Conservation (phyloP, 2,113 vertebrate genomes). For the Paracanthobrama guichenoti region DNA sequence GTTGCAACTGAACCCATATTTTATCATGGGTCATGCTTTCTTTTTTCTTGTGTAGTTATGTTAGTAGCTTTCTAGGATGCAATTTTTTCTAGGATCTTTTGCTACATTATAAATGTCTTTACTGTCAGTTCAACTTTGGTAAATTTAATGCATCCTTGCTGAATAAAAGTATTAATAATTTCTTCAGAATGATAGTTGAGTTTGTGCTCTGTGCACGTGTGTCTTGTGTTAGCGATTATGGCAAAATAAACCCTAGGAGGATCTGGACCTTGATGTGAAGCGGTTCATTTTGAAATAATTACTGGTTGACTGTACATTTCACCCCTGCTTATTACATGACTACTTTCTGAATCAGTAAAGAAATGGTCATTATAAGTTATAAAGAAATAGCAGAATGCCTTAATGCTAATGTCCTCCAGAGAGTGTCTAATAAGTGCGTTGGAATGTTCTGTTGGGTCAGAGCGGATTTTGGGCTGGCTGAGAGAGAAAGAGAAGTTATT, state of each 20-base stretch:
- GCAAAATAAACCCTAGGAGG: background rate
- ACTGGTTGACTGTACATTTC: background rate
- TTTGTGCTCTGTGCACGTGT: background rate
- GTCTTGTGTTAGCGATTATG: background rate
- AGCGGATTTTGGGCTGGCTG: background rate
- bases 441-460: background rate
- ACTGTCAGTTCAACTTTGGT: background rate
- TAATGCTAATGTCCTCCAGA: background rate
- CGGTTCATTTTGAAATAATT: background rate
- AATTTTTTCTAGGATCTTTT: background rate
- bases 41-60: background rate
- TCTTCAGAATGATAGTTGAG: background rate
- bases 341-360: background rate
- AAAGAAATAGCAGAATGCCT: background rate
- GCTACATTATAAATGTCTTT: background rate
- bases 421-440: background rate
- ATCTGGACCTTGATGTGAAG: background rate
- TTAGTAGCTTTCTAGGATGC: background rate
- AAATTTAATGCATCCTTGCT: background rate
- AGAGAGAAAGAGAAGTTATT: slow-evolving; percentile 32
- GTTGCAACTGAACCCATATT: background rate
- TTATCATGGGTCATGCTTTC: background rate
- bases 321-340: background rate
- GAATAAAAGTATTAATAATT: background rate
- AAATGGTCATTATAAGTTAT: background rate